Base-by-base conservation (phyloP, 2,113 vertebrate genomes). In the Ameiurus melas region DNA sequence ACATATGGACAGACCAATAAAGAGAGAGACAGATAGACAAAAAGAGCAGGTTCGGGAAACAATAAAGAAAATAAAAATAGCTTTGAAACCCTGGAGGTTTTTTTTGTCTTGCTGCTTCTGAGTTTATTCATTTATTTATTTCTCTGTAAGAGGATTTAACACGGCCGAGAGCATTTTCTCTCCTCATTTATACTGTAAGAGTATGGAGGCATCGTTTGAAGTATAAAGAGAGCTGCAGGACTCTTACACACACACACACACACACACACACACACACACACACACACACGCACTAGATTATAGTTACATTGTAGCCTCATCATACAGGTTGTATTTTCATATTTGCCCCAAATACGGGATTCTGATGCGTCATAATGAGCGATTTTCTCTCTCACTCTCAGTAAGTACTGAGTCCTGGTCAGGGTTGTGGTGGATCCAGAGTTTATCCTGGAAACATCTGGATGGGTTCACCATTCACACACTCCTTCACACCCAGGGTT, bases 181-280 rank as follows among this genome's bases (percentile, higher is more conserved):
- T 47, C 66, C 80, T n/a, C 22, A 81, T 47, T 17, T 13, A 33
- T 62, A 57, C 70, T 86, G 58, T 77, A n/a, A 82, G 55, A 39
- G 83, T 51, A 16, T 64, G 36, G 57, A 79, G 64, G 13, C 39
- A 83, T 85, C 51, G 77, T 86, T 77, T 83, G 57, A 86, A 86
- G 83, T 89, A 85, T 39, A 89, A 80, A 80, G 36, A 75, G n/a
- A 81, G 75, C 36, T 7, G 75, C n/a, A 27, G 78, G 71, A 43
- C 19, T 39, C 4, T 1, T 0, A 2, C 71, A 43, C 71, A 39
- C 33, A 20, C 33, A 43, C 71, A 3, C 36, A 14, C 33, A 13
- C 17, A 20, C 30, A 20, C 14, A 73, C 33, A 39, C 70, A 39
- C 33, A 73, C 17, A 36, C 33, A 73, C 70, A 73, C 70, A 73